Percentiles rank a stretch among this genome's conserved stretches.
Conservation (phyloP, 1,140 invertebrate genomes). For the Amphibalanus amphitrite region DNA sequence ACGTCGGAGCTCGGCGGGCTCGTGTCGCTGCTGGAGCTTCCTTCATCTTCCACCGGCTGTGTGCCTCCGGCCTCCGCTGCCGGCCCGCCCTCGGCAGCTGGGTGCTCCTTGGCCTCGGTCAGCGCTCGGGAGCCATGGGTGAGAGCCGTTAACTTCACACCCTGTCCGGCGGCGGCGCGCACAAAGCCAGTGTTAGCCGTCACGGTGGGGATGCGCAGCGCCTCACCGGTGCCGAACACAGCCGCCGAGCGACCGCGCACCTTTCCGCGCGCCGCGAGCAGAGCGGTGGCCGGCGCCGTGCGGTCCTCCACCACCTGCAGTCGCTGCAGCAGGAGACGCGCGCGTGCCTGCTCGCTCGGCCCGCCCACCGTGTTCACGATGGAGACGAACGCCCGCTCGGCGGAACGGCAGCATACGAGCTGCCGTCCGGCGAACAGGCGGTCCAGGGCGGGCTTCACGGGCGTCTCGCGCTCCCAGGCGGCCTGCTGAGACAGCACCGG, state of each 20-base stretch:
- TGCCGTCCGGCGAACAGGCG: conserved; percentile 52
- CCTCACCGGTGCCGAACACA: conserved; percentile 72
- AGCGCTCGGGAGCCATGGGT: conserved; percentile 70
- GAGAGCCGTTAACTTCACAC: conserved; percentile 63
- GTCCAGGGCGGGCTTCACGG: conserved; percentile 60
- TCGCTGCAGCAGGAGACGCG: conserved; percentile 42
- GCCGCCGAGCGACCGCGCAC: conserved; percentile 55
- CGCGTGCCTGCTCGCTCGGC: conserved; percentile 45
- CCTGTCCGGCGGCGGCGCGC: conserved; percentile 64
- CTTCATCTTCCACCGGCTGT: neutral
- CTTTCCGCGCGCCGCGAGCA: conserved; percentile 43
- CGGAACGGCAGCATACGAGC: conserved; percentile 59
- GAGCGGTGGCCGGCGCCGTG: conserved; percentile 6
- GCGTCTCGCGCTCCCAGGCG: conserved; percentile 51
- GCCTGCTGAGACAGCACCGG: conserved; percentile 63
- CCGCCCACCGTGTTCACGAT: conserved; percentile 68
- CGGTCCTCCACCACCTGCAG: conserved; percentile 24
- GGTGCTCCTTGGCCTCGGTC: conserved; percentile 50
- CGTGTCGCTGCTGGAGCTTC: too few species aligned
- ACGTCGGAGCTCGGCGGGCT: too few species aligned
- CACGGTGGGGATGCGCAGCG: conserved; percentile 62
- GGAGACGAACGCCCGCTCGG: conserved; percentile 56
- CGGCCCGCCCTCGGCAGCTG: too few species aligned
- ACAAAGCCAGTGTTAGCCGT: conserved; percentile 82
- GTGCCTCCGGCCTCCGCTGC: too few species aligned